Evolutionary conservation across 2,888 invertebrate species (phyloP), one percentile per base, ranked within the genome.

Genomic region (Girardia tigrina): DNA sequence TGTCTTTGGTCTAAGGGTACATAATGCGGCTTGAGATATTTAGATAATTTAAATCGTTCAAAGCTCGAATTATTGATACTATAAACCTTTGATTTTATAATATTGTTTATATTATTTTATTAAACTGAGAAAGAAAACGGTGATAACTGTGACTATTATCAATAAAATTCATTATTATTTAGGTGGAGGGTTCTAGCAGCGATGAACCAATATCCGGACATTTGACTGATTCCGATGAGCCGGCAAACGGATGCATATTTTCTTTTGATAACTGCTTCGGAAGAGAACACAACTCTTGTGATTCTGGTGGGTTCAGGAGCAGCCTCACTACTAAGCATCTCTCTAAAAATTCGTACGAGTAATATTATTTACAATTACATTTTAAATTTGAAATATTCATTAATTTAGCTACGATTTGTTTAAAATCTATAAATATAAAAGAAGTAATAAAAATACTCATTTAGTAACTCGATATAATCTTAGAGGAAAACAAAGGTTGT

Each of bases 401-500:
- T n/a, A 56, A 56, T 56, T 56, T n/a, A 56, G 56, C n/a, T 2
- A 56, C 23, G 56, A 56, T n/a, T 56, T 56, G 4, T 56, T 56
- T 6, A 56, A 16, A 56, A 6, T 56, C 56, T 56, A 16, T 4
- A 56, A 56, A 23, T 56, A 56, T 56, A 56, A 56, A 16, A 56
- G n/a, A 56, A 56, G 23, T 16, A 56, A 23, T 56, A 16, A 56
- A 8, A 56, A 56, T 56, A 56, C 56, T 56, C 56, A 56, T 56
- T 56, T 56, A 56, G 56, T 56, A 56, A 56, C 56, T 2, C 4
- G 56, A n/a, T 56, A 56, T 56, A 56, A 16, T 56, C 20, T 56
- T 12, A 56, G 2, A n/a, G 56, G 56, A n/a, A 56, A 56, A 56
- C 56, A 56, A 56, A 56, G 56, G 56, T 56, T 56, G 56, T 56